phyloP scores from a whole-genome alignment of 35 echinoderm and acorn worm genomes.

The Lytechinus pictus region DNA sequence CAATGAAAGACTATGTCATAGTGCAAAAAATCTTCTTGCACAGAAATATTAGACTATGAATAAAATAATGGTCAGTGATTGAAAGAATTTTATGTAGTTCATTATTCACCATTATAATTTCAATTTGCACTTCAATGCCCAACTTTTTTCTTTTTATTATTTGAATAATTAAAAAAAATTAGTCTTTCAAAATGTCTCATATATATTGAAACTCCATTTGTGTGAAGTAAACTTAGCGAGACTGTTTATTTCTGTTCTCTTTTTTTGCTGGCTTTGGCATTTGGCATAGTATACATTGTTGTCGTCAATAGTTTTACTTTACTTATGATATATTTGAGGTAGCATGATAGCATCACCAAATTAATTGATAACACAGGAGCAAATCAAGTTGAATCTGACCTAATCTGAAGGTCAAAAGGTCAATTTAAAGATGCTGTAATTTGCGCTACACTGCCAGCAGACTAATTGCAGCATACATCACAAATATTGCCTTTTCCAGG shows the following conservation, averaged over 20 bases:
- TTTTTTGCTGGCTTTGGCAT: neutral
- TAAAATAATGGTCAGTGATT: neutral
- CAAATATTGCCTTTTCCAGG: no score
- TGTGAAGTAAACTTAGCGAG: no score
- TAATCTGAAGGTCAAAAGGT: no score
- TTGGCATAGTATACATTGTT: neutral
- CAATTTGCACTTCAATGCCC: neutral
- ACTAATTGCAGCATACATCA: no score
- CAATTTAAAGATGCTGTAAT: no score
- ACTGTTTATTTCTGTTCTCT: neutral
- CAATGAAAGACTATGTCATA: neutral
- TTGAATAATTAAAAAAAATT: neutral
- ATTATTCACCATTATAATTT: neutral
- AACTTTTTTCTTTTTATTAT: neutral
- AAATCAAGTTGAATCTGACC: no score
- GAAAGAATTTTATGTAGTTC: neutral
- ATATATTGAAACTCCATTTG: no score
- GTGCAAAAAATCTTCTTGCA: neutral
- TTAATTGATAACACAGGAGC: no score
- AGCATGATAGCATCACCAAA: no score
- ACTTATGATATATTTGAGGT: no score
- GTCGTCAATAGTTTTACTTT: no score
- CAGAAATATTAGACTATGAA: slow-evolving; percentile 13
- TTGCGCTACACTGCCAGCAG: no score
- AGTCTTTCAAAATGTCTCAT: neutral